Evolutionary conservation across 2,113 vertebrate species (phyloP).

Genomic region (Oncorhynchus gorbuscha): DNA sequence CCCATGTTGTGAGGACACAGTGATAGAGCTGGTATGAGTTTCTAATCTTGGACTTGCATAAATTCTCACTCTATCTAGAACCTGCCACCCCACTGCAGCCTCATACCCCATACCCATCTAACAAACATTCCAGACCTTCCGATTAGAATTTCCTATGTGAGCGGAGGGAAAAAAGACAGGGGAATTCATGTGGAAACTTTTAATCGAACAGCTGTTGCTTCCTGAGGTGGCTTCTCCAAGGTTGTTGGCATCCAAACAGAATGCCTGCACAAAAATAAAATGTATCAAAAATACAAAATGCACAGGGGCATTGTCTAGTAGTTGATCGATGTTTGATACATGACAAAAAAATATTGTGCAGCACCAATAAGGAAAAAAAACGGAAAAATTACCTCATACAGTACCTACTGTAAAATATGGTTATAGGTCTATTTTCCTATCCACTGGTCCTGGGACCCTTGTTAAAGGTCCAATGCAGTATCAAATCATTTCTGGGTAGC

Average conservation of each 20-base stretch:
- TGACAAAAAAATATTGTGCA: too few species aligned
- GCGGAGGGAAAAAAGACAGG: neutral
- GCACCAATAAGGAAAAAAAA: too few species aligned
- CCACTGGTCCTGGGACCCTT: too few species aligned
- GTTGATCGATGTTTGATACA: too few species aligned
- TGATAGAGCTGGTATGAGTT: constrained; percentile 25
- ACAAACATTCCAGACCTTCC: constrained; percentile 32
- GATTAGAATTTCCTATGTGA: constrained; percentile 27
- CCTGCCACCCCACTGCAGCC: constrained; percentile 10
- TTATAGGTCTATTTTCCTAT: too few species aligned
- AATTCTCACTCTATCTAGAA: constrained; percentile 40
- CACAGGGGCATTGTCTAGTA: too few species aligned
- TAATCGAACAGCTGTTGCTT: constrained; percentile 5
- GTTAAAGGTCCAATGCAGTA: too few species aligned
- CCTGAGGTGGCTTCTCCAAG: neutral
- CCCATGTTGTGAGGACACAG: constrained; percentile 29
- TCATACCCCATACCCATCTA: neutral
- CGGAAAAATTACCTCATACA: too few species aligned
- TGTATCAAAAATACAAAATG: too few species aligned
- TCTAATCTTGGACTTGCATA: constrained; percentile 51
- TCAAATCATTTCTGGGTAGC: too few species aligned
- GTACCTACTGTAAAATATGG: too few species aligned
- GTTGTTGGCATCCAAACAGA: neutral
- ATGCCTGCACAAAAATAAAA: too few species aligned
- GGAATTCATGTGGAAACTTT: neutral